A percentile compares a stretch with the other conserved stretches of the same genome.
These are phyloP conservation scores for Lepisosteus oculatus DNA, from an alignment of 2,113 vertebrate species.

Conservation along the genomic window DNA sequence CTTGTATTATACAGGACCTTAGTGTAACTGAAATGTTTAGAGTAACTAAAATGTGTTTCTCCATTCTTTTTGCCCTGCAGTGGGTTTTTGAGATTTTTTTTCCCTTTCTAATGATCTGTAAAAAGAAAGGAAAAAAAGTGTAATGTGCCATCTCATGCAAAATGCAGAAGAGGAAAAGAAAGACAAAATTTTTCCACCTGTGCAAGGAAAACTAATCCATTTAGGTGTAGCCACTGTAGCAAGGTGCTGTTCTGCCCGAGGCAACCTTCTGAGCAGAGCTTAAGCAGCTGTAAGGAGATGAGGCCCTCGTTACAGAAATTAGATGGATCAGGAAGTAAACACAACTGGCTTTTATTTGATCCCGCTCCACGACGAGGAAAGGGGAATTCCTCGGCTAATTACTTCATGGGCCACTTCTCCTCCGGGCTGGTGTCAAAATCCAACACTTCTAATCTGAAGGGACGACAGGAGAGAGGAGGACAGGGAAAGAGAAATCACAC, in stretches of 20 bases:
- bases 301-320: slow-evolving; percentile 90
- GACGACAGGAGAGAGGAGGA: slow-evolving; percentile 35
- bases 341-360: slow-evolving; percentile 89
- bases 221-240: slow-evolving; percentile 75
- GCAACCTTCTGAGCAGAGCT: slow-evolving; percentile 79
- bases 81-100: slow-evolving; percentile 53
- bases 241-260: slow-evolving; percentile 66
- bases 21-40: not conserved
- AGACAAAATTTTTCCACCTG: slow-evolving; percentile 70
- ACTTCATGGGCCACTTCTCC: slow-evolving; percentile 86
- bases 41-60: slow-evolving; percentile 6
- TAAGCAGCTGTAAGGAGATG: slow-evolving; percentile 81
- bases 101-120: slow-evolving; percentile 31
- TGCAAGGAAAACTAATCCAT: slow-evolving; percentile 79
- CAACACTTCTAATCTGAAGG: slow-evolving; percentile 74
- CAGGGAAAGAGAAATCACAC: slow-evolving; percentile 24
- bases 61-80: slow-evolving; percentile 35
- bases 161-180: slow-evolving; percentile 32
- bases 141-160: slow-evolving; percentile 75
- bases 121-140: slow-evolving; percentile 46
- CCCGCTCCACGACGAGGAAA: slow-evolving; percentile 65
- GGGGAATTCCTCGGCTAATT: slow-evolving; percentile 90
- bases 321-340: slow-evolving; percentile 94
- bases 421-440: slow-evolving; percentile 79
- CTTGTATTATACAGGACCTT: not conserved